phyloP scores from a whole-genome alignment of 2,888 invertebrate genomes.

The Pharmacophagus antenor region DNA sequence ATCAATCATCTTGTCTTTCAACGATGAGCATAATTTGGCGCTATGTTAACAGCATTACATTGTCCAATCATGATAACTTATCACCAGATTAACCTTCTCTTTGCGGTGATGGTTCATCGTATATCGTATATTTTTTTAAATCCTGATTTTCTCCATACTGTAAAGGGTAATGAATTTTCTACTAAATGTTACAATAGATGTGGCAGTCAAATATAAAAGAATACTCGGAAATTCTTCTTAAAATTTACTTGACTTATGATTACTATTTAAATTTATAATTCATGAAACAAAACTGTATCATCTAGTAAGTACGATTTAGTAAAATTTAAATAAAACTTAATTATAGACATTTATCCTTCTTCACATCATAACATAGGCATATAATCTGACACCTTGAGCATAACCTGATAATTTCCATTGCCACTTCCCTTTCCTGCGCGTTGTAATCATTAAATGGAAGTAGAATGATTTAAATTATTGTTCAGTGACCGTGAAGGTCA shows the following conservation, averaged over 20 bases:
- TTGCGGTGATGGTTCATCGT: no score
- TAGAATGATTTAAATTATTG: slow-evolving; percentile 44
- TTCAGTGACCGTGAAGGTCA: slow-evolving; percentile 54
- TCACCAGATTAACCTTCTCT: no score
- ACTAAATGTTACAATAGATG: no score
- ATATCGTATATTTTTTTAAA: no score
- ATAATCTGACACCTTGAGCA: slow-evolving; percentile 58
- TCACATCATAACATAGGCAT: slow-evolving; percentile 42
- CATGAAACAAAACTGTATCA: not conserved
- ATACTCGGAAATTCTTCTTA: no score
- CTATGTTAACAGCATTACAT: no score
- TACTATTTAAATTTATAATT: not conserved
- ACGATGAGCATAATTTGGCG: no score
- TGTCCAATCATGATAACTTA: no score
- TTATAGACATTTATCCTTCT: slow-evolving; percentile 23
- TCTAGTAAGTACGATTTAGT: not conserved
- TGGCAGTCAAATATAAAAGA: no score
- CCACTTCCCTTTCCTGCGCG: slow-evolving; percentile 69
- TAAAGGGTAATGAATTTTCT: no score
- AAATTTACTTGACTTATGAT: not conserved
- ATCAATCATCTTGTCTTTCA: no score
- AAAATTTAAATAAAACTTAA: slow-evolving; percentile 7
- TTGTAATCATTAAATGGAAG: slow-evolving; percentile 54
- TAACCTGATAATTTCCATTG: slow-evolving; percentile 46
- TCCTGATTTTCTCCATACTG: no score